Evolutionary conservation across 1,140 invertebrate species (phyloP).

Genomic region (Diorhabda carinulata): DNA sequence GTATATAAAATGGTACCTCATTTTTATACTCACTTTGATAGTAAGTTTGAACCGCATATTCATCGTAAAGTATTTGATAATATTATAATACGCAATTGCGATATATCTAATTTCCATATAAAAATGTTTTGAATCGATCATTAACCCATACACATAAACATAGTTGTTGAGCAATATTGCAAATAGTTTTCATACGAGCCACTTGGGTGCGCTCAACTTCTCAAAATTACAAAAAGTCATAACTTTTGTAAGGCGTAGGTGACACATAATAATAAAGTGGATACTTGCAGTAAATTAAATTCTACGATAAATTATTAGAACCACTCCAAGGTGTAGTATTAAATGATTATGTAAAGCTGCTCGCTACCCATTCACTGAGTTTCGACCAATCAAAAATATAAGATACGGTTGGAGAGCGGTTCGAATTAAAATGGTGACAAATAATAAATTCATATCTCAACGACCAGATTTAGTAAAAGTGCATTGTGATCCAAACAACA

Average conservation of each 20-base stretch:
- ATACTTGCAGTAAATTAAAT: slow-evolving; percentile 1
- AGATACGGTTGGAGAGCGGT: not conserved
- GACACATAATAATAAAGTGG: not conserved
- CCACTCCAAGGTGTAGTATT: not conserved
- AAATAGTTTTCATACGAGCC: no score
- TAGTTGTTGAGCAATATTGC: no score
- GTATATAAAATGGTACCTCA: no score
- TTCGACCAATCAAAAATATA: not conserved
- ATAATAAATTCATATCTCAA: not conserved
- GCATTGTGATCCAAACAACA: no score
- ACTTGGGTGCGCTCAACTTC: not conserved
- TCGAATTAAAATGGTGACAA: slow-evolving; percentile 1
- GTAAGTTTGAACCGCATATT: no score
- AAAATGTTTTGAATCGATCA: no score
- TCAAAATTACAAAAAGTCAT: not conserved
- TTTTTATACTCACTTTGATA: no score
- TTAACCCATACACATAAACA: no score
- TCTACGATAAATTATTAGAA: not conserved
- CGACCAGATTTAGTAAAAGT: no score
- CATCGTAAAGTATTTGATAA: no score
- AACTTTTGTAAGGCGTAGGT: not conserved
- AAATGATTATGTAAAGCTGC: not conserved
- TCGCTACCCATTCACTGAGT: slow-evolving; percentile 1
- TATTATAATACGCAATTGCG: no score
- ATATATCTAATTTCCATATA: no score